Evolutionary conservation across 2,113 vertebrate species (phyloP), one percentile per base, ranked within the genome.

Genomic region (Clinocottus analis): DNA sequence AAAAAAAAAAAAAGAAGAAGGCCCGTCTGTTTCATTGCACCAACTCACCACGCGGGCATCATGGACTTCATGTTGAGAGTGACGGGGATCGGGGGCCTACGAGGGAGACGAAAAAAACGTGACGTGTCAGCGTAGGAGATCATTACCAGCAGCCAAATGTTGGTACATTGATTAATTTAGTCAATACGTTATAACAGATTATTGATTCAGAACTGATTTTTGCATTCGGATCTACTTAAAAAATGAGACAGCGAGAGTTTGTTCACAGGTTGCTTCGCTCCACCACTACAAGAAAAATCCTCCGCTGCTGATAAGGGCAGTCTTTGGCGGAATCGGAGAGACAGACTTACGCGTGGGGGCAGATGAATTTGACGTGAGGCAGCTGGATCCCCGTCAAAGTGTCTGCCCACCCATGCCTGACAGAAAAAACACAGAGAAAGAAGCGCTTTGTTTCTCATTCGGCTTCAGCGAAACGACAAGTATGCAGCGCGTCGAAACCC

Each of bases 341-440:
- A 25, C 4, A 69, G 83, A 98, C 98, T 97, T 87, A 99, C 98
- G 98, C 98, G 4, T 99, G 96, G 83, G 98, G 98, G 87, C 97
- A 99, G 89, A 99, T 99, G 79, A 97, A 97, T 77, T 99, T 99
- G 92, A 99, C 94, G 0, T 99, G 95, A 85, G 97, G 97, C 75
- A 97, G 96, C 92, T 94, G 95, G 91, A 99, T 98, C 88, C 92
- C 91, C 47, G 94, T 96, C 88, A 99, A 88, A 62, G 95, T 88
- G 0, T 99, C 96, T 53, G 97, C 97, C 98, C 98, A 99, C 88
- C 97, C 97, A 85, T 98, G 96, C 84, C 98, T 99, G 91, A 69
- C 49, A 51, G 79, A 89, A 77, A 89, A 77, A 71, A 72, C 81
- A 68, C 75, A 77, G 39, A 75, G 67, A 81, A 49, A 87, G 25